A percentile compares a stretch with the other conserved stretches of the same genome.
phyloP scores from a whole-genome alignment of 2,113 vertebrate species.

The Eidolon helvum region DNA sequence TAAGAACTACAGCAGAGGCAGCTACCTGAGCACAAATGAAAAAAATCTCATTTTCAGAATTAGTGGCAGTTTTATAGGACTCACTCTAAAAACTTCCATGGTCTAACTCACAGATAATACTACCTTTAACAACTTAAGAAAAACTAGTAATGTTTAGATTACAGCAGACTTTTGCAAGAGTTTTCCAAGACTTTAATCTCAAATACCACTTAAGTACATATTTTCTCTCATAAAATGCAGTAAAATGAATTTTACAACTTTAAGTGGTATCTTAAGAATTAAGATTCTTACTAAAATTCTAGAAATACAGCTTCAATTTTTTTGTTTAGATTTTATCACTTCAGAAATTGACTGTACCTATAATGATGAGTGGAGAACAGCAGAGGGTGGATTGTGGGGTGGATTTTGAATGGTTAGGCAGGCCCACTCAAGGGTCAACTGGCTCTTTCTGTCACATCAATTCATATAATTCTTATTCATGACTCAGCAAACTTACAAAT shows the following conservation, averaged over 20 bases:
- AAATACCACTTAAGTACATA: not conserved
- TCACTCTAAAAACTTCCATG: not conserved
- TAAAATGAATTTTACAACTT: slow-evolving; percentile 11
- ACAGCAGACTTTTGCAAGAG: not conserved
- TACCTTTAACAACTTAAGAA: not conserved
- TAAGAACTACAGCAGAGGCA: not conserved
- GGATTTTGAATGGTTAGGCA: not conserved
- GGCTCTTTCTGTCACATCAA: not conserved
- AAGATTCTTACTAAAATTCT: not conserved
- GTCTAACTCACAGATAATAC: not conserved
- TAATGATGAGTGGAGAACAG: not conserved
- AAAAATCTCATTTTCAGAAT: slow-evolving; percentile 11
- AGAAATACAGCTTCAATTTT: not conserved
- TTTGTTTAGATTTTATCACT: not conserved
- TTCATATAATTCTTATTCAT: not conserved
- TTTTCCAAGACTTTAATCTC: not conserved
- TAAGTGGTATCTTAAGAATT: not conserved
- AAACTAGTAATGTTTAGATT: not conserved
- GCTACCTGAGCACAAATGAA: not conserved
- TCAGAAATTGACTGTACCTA: not conserved
- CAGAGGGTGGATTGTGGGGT: not conserved
- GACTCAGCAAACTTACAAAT: not conserved
- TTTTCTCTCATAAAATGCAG: not conserved
- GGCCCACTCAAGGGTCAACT: not conserved
- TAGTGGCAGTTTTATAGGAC: not conserved